A percentile compares a stretch with the other conserved stretches of the same genome.
These are phyloP conservation scores for Toxonevra muliebris DNA, from an alignment of 2,888 invertebrate species.

Conservation along the genomic window DNA sequence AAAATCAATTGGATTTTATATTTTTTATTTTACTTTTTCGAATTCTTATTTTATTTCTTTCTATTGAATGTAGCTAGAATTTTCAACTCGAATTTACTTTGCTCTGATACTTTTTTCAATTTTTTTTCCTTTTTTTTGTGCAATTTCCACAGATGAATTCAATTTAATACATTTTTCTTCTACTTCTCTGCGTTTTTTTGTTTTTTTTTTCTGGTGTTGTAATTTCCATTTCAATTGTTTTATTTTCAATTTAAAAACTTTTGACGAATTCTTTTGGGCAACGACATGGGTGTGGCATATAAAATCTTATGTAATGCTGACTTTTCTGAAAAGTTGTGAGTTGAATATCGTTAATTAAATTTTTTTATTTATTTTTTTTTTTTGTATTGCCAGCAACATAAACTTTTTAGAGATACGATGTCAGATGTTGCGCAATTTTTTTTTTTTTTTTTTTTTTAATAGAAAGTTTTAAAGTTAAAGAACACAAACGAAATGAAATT, in stretches of 20 bases:
- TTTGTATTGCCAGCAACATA: no score
- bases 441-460: no score
- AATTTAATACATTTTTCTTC: conserved; percentile 19
- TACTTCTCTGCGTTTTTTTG: background rate
- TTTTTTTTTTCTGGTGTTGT: background rate
- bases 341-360: no score
- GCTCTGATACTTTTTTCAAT: background rate
- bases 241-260: conserved; percentile 29
- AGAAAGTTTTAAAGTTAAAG: no score
- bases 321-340: no score
- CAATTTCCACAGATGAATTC: conserved; percentile 27
- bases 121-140: conserved; percentile 2
- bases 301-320: no score
- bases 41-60: conserved; percentile 7
- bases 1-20: conserved; percentile 54
- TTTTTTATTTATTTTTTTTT: no score
- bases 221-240: conserved; percentile 32
- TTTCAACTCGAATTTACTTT: background rate
- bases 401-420: no score
- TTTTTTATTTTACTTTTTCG: conserved; percentile 19
- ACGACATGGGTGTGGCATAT: conserved; percentile 22
- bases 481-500: no score
- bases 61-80: background rate
- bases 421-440: no score
- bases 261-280: conserved; percentile 20